Conservation (phyloP, 2,888 invertebrate species). For the Synanthedon formicaeformis region DNA sequence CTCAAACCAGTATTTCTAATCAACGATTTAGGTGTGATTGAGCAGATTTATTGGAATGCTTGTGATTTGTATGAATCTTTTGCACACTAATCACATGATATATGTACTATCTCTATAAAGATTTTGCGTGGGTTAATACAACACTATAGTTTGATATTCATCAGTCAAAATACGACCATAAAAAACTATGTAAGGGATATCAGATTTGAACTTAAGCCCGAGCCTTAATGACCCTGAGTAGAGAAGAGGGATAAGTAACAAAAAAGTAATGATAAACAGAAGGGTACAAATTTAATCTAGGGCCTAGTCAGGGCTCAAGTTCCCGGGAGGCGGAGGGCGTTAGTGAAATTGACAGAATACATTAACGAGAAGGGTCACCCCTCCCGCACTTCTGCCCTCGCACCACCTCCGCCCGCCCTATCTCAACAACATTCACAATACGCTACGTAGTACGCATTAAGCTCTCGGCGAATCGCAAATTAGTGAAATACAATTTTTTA, state of each 20-base stretch:
- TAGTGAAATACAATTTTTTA: slow-evolving; percentile 13
- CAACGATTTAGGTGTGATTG: no score
- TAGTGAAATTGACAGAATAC: slow-evolving; percentile 58
- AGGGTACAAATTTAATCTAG: slow-evolving; percentile 54
- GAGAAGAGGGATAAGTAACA: slow-evolving; percentile 24
- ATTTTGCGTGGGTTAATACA: no score
- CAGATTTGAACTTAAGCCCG: not conserved
- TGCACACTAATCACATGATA: no score
- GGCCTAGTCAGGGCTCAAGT: slow-evolving; percentile 32
- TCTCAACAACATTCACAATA: slow-evolving; percentile 43
- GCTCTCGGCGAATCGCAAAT: slow-evolving; percentile 33
- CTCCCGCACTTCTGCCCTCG: slow-evolving; percentile 15
- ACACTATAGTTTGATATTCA: no score
- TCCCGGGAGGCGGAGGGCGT: slow-evolving; percentile 26
- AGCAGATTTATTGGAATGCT: no score
- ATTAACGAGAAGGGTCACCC: slow-evolving; percentile 43
- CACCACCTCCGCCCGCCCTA: slow-evolving; percentile 26
- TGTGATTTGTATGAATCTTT: no score
- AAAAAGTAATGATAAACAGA: slow-evolving; percentile 42
- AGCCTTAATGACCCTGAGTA: not conserved
- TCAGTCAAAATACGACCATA: no score
- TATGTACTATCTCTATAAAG: no score
- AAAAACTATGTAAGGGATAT: not conserved
- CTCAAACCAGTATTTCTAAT: no score
- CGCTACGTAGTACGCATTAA: slow-evolving; percentile 35